These are phyloP conservation scores for Rattus rattus DNA, from an alignment of 2,113 vertebrate species.

Conservation along the genomic window DNA sequence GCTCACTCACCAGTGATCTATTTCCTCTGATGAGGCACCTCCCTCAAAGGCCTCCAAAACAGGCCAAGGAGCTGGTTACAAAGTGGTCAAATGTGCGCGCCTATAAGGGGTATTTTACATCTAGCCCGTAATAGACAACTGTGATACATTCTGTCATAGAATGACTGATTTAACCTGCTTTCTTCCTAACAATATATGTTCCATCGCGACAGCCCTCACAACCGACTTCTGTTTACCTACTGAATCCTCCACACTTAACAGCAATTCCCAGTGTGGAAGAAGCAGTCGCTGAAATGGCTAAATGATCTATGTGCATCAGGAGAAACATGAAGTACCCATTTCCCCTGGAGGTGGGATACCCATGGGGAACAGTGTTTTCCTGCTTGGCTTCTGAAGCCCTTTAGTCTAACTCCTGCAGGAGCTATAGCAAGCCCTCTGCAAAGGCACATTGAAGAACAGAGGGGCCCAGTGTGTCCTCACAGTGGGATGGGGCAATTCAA, in stretches of 20 bases:
- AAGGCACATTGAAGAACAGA: not conserved
- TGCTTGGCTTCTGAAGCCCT: not conserved
- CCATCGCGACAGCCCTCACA: not conserved
- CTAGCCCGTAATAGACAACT: not conserved
- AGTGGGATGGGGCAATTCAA: not conserved
- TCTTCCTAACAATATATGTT: not conserved
- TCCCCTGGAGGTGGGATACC: not conserved
- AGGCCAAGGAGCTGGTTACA: not conserved
- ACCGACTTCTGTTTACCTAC: not conserved
- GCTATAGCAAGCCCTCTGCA: accelerated
- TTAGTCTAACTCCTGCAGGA: accelerated
- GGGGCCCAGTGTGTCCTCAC: not conserved
- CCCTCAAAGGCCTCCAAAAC: not conserved
- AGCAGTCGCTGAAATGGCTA: accelerated
- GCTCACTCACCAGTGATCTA: not conserved
- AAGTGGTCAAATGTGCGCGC: not conserved
- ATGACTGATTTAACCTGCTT: not conserved
- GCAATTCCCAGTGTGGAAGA: too few relatives aligned
- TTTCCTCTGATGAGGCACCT: too few relatives aligned
- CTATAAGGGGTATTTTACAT: not conserved
- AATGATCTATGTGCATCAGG: accelerated
- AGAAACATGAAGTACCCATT: not conserved
- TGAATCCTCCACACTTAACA: not conserved
- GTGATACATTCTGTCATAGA: not conserved
- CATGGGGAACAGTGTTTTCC: not conserved